Percentiles rank a stretch among this genome's conserved stretches.
Evolutionary conservation across 2,797 vertebrate genomes (phyloP).

Genomic region (Syncerus caffer): DNA sequence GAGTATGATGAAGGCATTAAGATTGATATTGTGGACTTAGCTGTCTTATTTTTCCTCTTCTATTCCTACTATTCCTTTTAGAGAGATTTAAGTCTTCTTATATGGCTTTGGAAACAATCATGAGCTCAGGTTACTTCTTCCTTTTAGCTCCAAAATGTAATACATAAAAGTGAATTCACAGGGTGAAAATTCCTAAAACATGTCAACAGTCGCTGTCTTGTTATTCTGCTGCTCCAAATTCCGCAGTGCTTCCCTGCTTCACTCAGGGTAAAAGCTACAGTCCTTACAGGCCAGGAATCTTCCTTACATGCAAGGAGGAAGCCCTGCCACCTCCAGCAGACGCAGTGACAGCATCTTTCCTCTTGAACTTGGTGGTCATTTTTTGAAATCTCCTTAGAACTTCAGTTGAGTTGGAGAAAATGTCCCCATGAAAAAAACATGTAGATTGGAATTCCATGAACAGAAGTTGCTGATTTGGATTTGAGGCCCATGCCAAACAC

Average conservation of each 20-base stretch:
- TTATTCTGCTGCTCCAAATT: neutral
- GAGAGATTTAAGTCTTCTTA: neutral
- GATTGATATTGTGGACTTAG: neutral
- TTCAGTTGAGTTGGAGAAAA: no score
- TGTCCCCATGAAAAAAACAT: no score
- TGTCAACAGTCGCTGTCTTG: neutral
- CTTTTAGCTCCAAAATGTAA: neutral
- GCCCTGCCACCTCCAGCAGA: no score
- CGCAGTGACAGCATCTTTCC: no score
- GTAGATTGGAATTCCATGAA: no score
- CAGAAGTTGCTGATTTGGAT: no score
- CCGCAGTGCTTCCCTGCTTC: neutral
- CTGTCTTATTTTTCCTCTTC: neutral
- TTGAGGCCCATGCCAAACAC: no score
- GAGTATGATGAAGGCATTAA: neutral
- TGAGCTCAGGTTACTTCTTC: neutral
- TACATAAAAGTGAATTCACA: neutral
- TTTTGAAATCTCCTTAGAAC: no score
- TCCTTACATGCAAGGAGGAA: no score
- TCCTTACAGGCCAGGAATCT: no score
- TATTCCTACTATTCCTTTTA: neutral
- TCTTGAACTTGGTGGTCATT: no score
- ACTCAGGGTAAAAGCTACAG: neutral
- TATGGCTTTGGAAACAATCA: slow-evolving; percentile 15
- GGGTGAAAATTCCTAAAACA: neutral